These are phyloP conservation scores for Dryas iulia DNA, from an alignment of 1,140 invertebrate genomes.

Conservation along the genomic window DNA sequence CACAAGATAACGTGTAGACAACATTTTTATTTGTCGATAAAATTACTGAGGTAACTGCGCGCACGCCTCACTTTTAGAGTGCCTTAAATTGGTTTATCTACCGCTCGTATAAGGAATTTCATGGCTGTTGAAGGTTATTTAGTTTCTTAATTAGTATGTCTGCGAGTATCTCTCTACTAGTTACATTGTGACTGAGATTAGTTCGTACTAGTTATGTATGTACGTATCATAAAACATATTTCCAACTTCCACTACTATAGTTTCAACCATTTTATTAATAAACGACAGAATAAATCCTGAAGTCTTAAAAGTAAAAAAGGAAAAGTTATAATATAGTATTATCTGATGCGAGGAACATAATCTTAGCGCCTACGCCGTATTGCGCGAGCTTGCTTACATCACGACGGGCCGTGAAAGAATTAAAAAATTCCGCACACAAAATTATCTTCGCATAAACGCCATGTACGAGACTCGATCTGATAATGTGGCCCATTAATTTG, in stretches of 20 bases:
- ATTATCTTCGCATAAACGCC: slow-evolving; percentile 79
- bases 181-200: slow-evolving; percentile 47
- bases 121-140: slow-evolving; percentile 67
- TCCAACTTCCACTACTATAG: too few relatives aligned
- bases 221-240: not conserved
- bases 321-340: slow-evolving; percentile 27
- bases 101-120: slow-evolving; percentile 68
- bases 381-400: slow-evolving; percentile 32
- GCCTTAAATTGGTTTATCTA: slow-evolving; percentile 64
- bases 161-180: slow-evolving; percentile 46
- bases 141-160: slow-evolving; percentile 66
- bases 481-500: slow-evolving; percentile 79
- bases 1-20: slow-evolving; percentile 46
- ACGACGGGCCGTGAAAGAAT: slow-evolving; percentile 53
- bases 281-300: slow-evolving; percentile 16
- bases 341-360: slow-evolving; percentile 32
- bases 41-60: slow-evolving; percentile 48
- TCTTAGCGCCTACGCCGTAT: slow-evolving; percentile 54
- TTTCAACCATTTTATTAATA: slow-evolving; percentile 6
- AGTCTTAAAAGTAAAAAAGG: slow-evolving; percentile 17
- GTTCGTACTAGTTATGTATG: slow-evolving; percentile 6
- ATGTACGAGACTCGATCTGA: slow-evolving; percentile 76
- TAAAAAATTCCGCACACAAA: slow-evolving; percentile 71
- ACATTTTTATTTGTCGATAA: slow-evolving; percentile 66
- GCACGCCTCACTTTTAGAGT: slow-evolving; percentile 57